These are phyloP conservation scores for Atrina japonica DNA, from an alignment of 2,888 invertebrate genomes.

Conservation along the genomic window DNA sequence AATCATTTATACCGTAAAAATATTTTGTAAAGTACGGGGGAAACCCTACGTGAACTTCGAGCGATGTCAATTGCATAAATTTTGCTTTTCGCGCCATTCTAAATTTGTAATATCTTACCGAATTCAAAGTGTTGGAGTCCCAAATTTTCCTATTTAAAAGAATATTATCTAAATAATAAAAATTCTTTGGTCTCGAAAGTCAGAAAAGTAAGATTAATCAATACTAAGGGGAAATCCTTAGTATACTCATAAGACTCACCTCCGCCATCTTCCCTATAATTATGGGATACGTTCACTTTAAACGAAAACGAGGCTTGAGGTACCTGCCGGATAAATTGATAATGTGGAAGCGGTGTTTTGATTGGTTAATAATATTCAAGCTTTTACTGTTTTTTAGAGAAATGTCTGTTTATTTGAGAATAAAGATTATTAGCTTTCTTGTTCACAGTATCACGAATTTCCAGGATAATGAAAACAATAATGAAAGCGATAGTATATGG, in stretches of 20 bases:
- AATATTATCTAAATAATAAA: constrained; percentile 41
- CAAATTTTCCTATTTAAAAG: constrained; percentile 21
- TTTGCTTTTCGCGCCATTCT: constrained; percentile 32
- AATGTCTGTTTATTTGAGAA: too few relatives aligned
- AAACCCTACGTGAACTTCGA: constrained; percentile 14
- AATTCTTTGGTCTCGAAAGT: constrained; percentile 35
- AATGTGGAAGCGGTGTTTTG: constrained; percentile 34
- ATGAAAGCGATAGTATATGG: too few relatives aligned
- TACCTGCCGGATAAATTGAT: constrained; percentile 36
- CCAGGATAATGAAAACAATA: too few relatives aligned
- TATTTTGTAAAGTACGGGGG: constrained; percentile 1
- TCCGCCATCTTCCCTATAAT: constrained; percentile 79
- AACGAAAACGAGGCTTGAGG: constrained; percentile 71
- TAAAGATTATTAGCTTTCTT: too few relatives aligned
- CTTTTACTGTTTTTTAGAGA: too few relatives aligned
- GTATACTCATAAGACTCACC: constrained; percentile 64
- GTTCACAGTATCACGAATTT: too few relatives aligned
- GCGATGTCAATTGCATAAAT: constrained; percentile 12
- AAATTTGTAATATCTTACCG: constrained; percentile 12
- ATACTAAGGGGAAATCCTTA: constrained; percentile 48
- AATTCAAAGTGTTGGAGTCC: constrained; percentile 19
- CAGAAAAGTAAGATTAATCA: constrained; percentile 17
- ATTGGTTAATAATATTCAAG: constrained; percentile 64
- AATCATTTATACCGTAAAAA: constrained; percentile 20
- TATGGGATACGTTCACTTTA: constrained; percentile 70